Percentiles rank a stretch among this genome's conserved stretches.
phyloP scores from a whole-genome alignment of 2,797 vertebrate genomes.

The Manis pentadactyla region DNA sequence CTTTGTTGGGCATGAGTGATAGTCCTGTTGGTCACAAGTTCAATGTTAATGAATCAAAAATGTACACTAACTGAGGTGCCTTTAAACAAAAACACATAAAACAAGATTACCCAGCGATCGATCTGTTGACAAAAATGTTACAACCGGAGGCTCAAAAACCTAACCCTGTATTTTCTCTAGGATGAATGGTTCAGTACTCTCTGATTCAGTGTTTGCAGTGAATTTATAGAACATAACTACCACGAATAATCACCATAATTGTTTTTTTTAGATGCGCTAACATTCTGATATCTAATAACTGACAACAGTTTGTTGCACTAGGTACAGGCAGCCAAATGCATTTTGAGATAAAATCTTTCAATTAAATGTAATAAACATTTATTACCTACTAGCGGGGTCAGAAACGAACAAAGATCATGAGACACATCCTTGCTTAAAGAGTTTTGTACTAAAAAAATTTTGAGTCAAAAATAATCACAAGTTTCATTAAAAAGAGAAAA shows the following conservation, averaged over 20 bases:
- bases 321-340: not conserved
- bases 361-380: not conserved
- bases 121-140: not conserved
- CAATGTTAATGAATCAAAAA: not conserved
- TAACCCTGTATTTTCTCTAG: not conserved
- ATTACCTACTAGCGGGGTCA: not conserved
- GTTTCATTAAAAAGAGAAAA: constrained; percentile 8
- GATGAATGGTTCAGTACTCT: not conserved
- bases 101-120: not conserved
- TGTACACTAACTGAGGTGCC: not conserved
- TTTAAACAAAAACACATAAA: not conserved
- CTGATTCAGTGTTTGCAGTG: not conserved
- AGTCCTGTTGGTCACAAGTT: not conserved
- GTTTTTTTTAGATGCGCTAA: not conserved
- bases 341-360: constrained; percentile 17
- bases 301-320: not conserved
- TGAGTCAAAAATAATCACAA: not conserved
- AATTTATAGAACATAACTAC: not conserved
- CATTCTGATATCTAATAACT: not conserved
- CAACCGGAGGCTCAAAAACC: not conserved
- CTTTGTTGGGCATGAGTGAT: not conserved
- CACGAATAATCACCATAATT: not conserved
- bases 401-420: not conserved
- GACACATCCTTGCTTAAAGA: not conserved
- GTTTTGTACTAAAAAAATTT: not conserved